phyloP scores from a whole-genome alignment of 2,113 vertebrate species.

The Perca flavescens region DNA sequence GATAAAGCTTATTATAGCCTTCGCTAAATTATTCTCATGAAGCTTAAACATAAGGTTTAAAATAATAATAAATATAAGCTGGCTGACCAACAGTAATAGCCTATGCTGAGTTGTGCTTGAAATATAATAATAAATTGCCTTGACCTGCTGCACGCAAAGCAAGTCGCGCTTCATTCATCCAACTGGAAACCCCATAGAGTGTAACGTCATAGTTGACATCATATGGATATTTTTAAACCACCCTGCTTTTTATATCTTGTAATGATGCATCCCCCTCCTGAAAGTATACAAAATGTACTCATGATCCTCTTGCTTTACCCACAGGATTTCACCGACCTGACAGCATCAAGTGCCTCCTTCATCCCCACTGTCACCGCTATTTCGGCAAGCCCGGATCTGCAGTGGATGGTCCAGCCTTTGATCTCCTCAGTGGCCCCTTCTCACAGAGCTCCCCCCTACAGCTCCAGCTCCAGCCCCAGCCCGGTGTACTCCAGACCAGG shows the following conservation, averaged over 20 bases:
- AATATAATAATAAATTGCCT: neutral
- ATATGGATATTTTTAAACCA: constrained; percentile 89
- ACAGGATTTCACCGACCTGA: constrained; percentile 93
- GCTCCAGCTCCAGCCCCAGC: constrained; percentile 77
- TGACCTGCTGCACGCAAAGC: constrained; percentile 43
- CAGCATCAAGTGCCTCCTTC: constrained; percentile 90
- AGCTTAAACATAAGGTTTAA: neutral
- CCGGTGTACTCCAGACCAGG: constrained; percentile 81
- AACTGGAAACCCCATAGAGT: constrained; percentile 90
- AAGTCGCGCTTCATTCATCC: constrained; percentile 55
- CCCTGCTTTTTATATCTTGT: constrained; percentile 65
- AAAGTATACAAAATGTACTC: constrained; percentile 43
- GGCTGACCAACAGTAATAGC: neutral
- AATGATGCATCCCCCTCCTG: constrained; percentile 27
- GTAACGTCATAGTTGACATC: constrained; percentile 91
- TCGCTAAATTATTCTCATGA: neutral
- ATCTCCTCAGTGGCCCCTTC: constrained; percentile 91
- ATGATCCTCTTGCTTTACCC: constrained; percentile 51
- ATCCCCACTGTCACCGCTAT: constrained; percentile 94
- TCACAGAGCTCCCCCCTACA: constrained; percentile 88
- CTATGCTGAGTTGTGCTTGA: neutral
- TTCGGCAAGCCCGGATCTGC: constrained; percentile 90
- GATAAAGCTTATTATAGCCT: no score
- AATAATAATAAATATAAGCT: neutral
- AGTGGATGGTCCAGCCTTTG: constrained; percentile 94